Evolutionary conservation across 2,113 vertebrate species (phyloP).

Genomic region (Hassar affinis): DNA sequence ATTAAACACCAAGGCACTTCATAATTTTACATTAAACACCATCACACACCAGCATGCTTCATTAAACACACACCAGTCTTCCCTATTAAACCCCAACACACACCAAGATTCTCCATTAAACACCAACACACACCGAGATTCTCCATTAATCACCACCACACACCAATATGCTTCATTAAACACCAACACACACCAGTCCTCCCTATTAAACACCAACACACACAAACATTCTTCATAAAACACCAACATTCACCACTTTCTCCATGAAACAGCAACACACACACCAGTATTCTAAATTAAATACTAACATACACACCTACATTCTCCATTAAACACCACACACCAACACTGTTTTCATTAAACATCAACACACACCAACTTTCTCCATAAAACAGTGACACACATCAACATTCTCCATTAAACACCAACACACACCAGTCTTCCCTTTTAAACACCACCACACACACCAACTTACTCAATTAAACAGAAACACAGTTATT

Average conservation of each 20-base stretch:
- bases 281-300: background rate
- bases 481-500: no score
- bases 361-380: background rate
- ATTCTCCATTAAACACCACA: background rate
- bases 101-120: no score
- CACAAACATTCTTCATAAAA: no score
- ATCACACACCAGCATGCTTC: slow-evolving; percentile 3
- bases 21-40: no score
- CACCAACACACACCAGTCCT: no score
- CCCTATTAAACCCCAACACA: no score
- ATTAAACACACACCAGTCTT: no score
- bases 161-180: background rate
- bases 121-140: no score
- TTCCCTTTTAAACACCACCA: no score
- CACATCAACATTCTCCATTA: background rate
- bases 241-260: background rate
- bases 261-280: background rate
- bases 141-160: background rate
- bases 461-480: no score
- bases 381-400: background rate
- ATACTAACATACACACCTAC: background rate
- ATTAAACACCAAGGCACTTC: background rate
- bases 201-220: no score
- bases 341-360: background rate
- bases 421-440: no score